These are phyloP conservation scores for Thomomys bottae DNA, from an alignment of 2,113 vertebrate species.

Conservation along the genomic window DNA sequence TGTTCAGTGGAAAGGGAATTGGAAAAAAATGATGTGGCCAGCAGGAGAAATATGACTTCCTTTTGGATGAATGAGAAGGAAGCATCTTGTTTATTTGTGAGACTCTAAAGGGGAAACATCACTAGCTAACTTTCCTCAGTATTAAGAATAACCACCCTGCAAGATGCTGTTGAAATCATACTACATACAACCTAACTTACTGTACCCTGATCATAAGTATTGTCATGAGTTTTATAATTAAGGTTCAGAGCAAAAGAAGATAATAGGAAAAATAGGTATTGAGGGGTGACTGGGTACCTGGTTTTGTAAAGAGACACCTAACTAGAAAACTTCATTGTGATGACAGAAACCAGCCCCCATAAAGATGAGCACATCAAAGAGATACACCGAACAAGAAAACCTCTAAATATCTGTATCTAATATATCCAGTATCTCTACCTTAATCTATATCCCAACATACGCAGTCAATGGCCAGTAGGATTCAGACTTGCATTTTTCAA, in stretches of 20 bases:
- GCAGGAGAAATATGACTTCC: background rate
- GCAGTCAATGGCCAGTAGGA: background rate
- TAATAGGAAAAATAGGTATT: background rate
- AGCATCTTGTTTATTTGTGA: background rate
- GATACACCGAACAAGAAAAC: background rate
- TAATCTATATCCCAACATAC: background rate
- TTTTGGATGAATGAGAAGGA: background rate
- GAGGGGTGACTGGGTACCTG: background rate
- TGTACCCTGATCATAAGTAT: background rate
- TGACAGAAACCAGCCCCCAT: background rate
- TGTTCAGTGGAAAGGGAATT: background rate
- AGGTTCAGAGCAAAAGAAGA: background rate
- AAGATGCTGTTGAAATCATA: background rate
- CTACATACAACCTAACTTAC: background rate
- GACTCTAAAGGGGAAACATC: background rate
- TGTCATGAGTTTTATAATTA: background rate
- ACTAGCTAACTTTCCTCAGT: background rate
- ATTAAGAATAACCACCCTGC: background rate
- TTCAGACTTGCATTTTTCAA: background rate
- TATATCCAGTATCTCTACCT: too few relatives aligned
- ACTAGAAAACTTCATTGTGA: conserved; percentile 23
- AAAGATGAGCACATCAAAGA: background rate
- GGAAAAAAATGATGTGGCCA: background rate
- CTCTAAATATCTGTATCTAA: background rate
- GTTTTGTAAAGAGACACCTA: background rate